Conservation (phyloP, 2,888 invertebrate genomes). For the Cantharis flavilabris region DNA sequence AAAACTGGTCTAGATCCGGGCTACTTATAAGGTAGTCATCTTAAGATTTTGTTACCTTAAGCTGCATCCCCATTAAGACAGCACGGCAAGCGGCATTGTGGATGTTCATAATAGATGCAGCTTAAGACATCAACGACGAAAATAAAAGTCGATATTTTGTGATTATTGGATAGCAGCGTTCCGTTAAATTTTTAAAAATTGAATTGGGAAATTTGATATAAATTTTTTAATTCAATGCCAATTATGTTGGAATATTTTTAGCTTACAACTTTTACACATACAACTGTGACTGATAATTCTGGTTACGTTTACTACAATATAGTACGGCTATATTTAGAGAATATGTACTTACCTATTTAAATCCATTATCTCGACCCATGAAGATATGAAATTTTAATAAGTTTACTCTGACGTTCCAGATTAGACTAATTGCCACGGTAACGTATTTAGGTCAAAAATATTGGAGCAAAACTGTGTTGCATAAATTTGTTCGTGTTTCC, state of each 20-base stretch:
- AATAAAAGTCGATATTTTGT: too few species aligned
- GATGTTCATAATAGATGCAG: too few species aligned
- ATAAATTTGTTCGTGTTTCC: background rate
- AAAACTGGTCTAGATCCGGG: too few species aligned
- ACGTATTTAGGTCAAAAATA: conserved; percentile 21
- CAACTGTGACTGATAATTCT: background rate
- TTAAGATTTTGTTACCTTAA: too few species aligned
- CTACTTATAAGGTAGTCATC: too few species aligned
- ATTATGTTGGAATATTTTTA: background rate
- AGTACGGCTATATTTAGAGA: conserved; percentile 21
- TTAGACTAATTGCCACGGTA: conserved; percentile 23
- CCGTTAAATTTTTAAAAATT: background rate
- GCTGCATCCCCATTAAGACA: too few species aligned
- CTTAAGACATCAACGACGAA: too few species aligned
- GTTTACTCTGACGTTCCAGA: conserved; percentile 18
- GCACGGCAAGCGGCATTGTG: too few species aligned
- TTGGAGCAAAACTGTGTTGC: conserved; percentile 10
- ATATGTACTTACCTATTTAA: conserved; percentile 24
- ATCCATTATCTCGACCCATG: conserved; percentile 28
- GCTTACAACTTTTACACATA: background rate
- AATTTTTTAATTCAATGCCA: conserved; percentile 1
- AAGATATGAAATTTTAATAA: conserved; percentile 24
- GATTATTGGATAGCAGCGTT: too few species aligned
- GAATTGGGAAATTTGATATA: background rate
- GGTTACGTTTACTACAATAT: conserved; percentile 3